Base-by-base conservation (phyloP, 2,888 invertebrate species). In the Lasius fuliginosus region DNA sequence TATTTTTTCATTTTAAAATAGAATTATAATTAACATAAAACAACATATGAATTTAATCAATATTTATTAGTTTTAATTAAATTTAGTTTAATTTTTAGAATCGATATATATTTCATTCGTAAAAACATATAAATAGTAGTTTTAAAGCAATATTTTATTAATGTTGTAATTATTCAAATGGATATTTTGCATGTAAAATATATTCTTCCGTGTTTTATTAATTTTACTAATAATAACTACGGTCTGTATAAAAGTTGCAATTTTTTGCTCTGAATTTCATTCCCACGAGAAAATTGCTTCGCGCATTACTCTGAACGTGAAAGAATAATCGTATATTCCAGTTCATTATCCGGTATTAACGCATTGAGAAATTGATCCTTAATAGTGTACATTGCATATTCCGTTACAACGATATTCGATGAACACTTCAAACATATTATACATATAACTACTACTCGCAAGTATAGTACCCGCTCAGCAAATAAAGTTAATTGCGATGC, bases 311-410 rank as follows among this genome's bases (percentile, higher is more conserved):
- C 2, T 53, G 8, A 42, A 53, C 53, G 18, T 40, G n/a, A 58
- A 68, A 36, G 56, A 65, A 58, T 68, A 68, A 69, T 42, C 42
- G 9, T 77, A 23, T 42, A 42, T 58, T 42, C 27, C 40, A 56
- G n/a, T 36, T 68, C 40, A 40, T 56, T 77, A 69, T 40, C 6
- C 23, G 9, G 27, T 15, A 77, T 77, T 69, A 77, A 23, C 53
- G 23, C 58, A 5, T 33, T 30, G 77, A 56, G 58, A 69, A 77
- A 77, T 68, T 58, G 56, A 68, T 77, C 69, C 56, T 58, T 53
- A 46, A 36, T 36, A 4, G 12, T 11, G 12, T 33, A 67, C 27
- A 15, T 18, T 12, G 56, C 40, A 42, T 27, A 27, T 18, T 40
- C n/a, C 53, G 36, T 67, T 67, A 27, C 49, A 76, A 53, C 36